Evolutionary conservation across 92 coral and sea anemone genomes (phyloP), one percentile per base, ranked within the genome.

Genomic region (Scolanthus callimorphus): DNA sequence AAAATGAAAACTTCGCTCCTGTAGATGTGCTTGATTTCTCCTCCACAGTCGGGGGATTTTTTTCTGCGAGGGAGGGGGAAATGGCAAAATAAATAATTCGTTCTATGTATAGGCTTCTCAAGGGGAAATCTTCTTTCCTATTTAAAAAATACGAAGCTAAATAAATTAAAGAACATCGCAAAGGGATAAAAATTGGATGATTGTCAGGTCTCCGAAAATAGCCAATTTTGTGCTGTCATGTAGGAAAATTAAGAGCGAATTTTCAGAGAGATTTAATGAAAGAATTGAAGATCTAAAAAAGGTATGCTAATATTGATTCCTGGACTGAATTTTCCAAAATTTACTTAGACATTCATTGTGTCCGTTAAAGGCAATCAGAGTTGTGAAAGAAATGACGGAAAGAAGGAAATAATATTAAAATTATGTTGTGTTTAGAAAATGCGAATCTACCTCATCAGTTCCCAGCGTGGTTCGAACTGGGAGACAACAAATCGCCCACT

Each of bases 301-400:
- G 43, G 20, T 6, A 17, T 20, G 31, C 31, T 28, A 10, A 39
- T 56, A 29, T 43, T 57, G 17, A 31, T 55, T 12, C 49, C 49
- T 24, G 57, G 60, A 20, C 48, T 34, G n/a, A 47, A 48, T 69
- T 58, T 64, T 46, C 34, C 57, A 47, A 69, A 43, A 69, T 58
- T 69, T 69, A 49, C 50, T 39, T 17, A 31, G 59, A 45, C 47
- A 69, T 69, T 69, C 49, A 55, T 53, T 63, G 56, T 69, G 76
- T 46, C 68, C 57, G 59, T 56, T 38, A 22, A 59, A 30, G 26
- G 60, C 39, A 60, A 49, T 49, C 69, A 59, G 60, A 69, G 17
- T 23, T 27, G 23, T 6, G 54, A 17, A 9, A 34, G 15, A 6
- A 6, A 6, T 6, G 43, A 6, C 6, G 15, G 15, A 34, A 15